Conservation (phyloP, 2,113 vertebrate genomes). For the Thunnus thynnus region DNA sequence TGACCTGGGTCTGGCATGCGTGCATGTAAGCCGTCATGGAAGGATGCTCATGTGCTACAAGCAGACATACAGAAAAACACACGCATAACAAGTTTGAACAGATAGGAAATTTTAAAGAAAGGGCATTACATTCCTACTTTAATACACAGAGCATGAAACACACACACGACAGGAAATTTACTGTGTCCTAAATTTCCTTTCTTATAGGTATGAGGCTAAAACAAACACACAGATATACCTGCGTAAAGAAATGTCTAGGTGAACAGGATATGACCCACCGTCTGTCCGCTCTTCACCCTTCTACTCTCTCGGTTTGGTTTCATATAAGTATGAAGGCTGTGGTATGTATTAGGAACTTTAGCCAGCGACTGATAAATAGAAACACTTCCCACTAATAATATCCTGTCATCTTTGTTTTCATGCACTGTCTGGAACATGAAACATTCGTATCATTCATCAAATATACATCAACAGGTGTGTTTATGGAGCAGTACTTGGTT, state of each 20-base stretch:
- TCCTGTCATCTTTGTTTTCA: slow-evolving; percentile 26
- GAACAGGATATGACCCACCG: slow-evolving; percentile 49
- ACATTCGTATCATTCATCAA: no score
- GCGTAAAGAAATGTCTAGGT: slow-evolving; percentile 35
- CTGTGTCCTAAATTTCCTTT: slow-evolving; percentile 9
- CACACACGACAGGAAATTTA: slow-evolving; percentile 57
- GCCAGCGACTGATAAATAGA: background rate
- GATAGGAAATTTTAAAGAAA: slow-evolving; percentile 42
- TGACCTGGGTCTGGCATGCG: slow-evolving; percentile 12
- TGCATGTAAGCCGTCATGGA: background rate
- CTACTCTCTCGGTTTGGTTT: background rate
- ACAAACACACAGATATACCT: slow-evolving; percentile 56
- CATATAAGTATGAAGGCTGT: background rate
- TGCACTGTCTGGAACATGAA: background rate
- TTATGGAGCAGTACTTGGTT: no score
- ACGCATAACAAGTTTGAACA: background rate
- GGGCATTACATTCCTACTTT: slow-evolving; percentile 44
- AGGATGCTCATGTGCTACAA: background rate
- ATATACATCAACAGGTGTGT: no score
- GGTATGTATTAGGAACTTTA: slow-evolving; percentile 1
- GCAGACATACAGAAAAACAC: background rate
- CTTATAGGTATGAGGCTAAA: slow-evolving; percentile 27
- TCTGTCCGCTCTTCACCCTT: background rate
- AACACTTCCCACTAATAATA: slow-evolving; percentile 19
- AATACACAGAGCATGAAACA: background rate